Conservation (phyloP, 2,113 vertebrate species). For the Mandrillus leucophaeus region DNA sequence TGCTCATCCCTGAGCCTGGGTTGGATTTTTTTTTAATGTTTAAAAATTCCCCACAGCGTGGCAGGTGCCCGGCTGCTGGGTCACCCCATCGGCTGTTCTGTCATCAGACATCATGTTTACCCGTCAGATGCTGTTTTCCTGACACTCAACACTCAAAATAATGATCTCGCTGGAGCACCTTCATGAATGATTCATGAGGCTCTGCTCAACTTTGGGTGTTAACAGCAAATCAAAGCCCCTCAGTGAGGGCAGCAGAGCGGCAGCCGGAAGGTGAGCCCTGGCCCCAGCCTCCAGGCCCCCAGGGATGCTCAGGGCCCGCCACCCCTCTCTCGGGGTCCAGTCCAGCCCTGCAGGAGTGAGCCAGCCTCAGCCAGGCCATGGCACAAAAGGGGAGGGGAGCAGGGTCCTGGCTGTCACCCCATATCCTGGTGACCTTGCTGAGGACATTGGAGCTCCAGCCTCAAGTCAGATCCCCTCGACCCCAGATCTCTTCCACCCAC, state of each 20-base stretch:
- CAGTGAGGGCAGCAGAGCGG: background rate
- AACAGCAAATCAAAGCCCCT: slow-evolving; percentile 66
- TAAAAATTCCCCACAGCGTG: slow-evolving; percentile 60
- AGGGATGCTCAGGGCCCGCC: background rate
- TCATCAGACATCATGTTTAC: slow-evolving; percentile 73
- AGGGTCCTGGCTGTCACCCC: accelerated
- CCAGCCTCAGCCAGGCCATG: background rate
- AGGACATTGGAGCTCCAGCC: background rate
- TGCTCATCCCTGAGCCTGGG: background rate
- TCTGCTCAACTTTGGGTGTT: slow-evolving; percentile 49
- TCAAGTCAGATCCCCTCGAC: background rate
- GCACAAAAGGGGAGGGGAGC: background rate
- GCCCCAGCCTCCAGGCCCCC: background rate
- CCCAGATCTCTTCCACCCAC: no score
- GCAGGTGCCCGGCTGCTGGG: slow-evolving; percentile 62
- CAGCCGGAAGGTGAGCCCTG: background rate
- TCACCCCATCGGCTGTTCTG: slow-evolving; percentile 71
- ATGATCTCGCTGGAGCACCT: slow-evolving; percentile 66
- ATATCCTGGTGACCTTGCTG: background rate
- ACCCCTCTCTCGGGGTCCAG: background rate
- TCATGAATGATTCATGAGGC: slow-evolving; percentile 72
- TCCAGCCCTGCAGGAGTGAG: background rate
- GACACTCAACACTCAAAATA: slow-evolving; percentile 75
- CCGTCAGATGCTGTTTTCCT: slow-evolving; percentile 76
- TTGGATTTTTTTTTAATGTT: slow-evolving; percentile 28